phyloP scores from a whole-genome alignment of 2,888 invertebrate species.

The Tenodera sinensis region DNA sequence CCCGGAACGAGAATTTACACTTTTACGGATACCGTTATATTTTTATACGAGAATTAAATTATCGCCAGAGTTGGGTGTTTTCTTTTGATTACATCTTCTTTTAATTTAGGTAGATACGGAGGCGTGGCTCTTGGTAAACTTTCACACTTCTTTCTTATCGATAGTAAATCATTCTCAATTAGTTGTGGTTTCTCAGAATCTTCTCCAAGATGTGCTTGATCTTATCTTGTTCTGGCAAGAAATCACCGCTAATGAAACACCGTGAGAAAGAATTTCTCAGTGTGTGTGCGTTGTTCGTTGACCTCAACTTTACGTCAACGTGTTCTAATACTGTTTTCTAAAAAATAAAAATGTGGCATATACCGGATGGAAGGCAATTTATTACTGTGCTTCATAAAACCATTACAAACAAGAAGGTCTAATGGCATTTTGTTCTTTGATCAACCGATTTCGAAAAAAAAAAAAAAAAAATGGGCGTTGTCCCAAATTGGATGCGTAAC shows the following conservation, averaged over 20 bases:
- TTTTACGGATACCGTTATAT: neutral
- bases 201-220: neutral
- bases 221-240: neutral
- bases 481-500: too few species aligned
- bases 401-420: too few species aligned
- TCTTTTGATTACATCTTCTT: neutral
- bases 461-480: too few species aligned
- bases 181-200: neutral
- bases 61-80: too few species aligned
- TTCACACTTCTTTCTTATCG: neutral
- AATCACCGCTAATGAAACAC: neutral
- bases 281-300: neutral
- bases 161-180: neutral
- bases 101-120: neutral
- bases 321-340: too few species aligned
- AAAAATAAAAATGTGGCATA: too few species aligned
- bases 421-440: too few species aligned
- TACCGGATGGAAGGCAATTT: too few species aligned
- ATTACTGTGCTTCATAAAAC: too few species aligned
- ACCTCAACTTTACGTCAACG: neutral
- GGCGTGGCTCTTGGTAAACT: neutral
- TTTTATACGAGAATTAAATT: neutral
- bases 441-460: too few species aligned
- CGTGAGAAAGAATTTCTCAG: neutral
- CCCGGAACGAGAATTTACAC: neutral